Base-by-base conservation (phyloP, 1,140 invertebrate species). In the Tetramorium simillimum region DNA sequence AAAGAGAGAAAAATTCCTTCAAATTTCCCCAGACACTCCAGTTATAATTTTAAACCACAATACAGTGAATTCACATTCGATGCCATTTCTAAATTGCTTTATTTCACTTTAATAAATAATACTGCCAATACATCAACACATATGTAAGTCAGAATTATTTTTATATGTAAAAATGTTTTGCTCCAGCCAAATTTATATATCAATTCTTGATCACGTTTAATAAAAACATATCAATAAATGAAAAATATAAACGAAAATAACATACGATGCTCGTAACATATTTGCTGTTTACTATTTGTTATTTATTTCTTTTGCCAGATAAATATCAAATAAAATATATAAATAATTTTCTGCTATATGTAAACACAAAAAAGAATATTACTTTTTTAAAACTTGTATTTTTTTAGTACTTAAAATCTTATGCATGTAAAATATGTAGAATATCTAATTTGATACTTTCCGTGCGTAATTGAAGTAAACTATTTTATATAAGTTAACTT, bases 101-200 rank as follows among this genome's bases (percentile, higher is more conserved):
- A 24, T 70, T 82, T 10, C 37, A 56, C 14, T 58, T 58, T 21
- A n/a, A 72, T 82, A 53, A 67, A 82, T 80, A 80, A 58, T 69
- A 69, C 9, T 16, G 1, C 5, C 4, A 33, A 37, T 58, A 58
- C 10, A 37, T 60, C n/a, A 76, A 24, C 14, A 49, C 12, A 14
- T 21, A 70, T 33, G 33, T n/a, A 73, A 73, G 37, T 69, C 14
- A 7, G 2, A 46, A 62, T 76, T 43, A 21, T 28, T 28, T 3
- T 77, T 14, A 2, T 18, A 2, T n/a, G 16, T n/a, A 78, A 49
- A 28, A 6, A 1, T 16, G 2, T 46, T 76, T 76, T 28, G 28
- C 18, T 33, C 33, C 18, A 0, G 24, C 1, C 0, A 58, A 40
- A 7, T 75, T 40, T 58, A 10, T 53, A 72, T 53, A 72, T 75